Conservation (phyloP, 2,113 vertebrate species). For the Helogale parvula region DNA sequence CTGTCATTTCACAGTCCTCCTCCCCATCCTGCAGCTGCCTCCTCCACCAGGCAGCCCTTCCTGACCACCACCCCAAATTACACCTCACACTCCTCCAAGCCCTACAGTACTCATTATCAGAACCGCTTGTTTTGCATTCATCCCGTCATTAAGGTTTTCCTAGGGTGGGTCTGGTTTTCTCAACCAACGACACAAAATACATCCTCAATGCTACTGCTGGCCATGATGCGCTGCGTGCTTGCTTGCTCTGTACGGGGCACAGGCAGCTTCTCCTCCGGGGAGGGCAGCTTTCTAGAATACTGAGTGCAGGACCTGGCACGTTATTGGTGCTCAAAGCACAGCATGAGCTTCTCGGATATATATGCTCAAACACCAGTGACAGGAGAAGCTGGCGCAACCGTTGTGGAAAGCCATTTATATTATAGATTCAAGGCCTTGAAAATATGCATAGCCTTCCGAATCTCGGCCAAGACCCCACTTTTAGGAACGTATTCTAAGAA, state of each 20-base stretch:
- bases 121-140: neutral
- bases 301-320: neutral
- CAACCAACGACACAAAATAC: neutral
- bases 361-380: neutral
- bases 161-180: neutral
- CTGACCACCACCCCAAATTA: neutral
- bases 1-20: neutral
- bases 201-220: accelerated
- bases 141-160: neutral
- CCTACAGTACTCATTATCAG: neutral
- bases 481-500: neutral
- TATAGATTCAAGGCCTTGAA: conserved; percentile 30
- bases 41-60: neutral
- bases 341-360: neutral
- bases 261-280: neutral
- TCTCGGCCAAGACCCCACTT: neutral
- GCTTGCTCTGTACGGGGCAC: neutral
- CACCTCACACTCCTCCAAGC: neutral
- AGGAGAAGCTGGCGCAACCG: neutral
- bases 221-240: neutral
- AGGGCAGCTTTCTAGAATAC: no score
- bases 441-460: neutral
- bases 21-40: neutral
- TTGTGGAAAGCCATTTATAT: conserved; percentile 8
- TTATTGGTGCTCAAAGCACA: neutral